Conservation (phyloP, 2,888 invertebrate species). For the Dromius quadrimaculatus region DNA sequence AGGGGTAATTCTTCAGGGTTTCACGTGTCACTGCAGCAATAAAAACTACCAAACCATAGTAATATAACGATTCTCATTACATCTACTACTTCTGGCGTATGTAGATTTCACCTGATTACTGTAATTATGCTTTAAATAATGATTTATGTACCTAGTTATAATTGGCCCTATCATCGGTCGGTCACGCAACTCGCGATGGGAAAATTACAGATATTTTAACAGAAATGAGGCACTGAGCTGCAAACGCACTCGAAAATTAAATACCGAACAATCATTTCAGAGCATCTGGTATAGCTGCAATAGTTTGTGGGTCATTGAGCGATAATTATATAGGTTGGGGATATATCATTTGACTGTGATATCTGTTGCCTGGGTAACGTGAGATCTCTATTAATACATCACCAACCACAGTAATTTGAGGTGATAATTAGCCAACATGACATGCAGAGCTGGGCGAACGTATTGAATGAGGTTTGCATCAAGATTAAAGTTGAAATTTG, state of each 20-base stretch:
- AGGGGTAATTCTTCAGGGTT: no score
- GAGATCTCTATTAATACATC: no score
- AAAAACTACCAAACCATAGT: slow-evolving; percentile 17
- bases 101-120: slow-evolving; percentile 46
- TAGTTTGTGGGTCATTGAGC: slow-evolving; percentile 21
- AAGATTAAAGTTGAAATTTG: no score
- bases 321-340: slow-evolving; percentile 16
- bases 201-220: slow-evolving; percentile 38
- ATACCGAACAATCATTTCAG: no score
- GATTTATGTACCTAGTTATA: slow-evolving; percentile 49
- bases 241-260: slow-evolving; percentile 1
- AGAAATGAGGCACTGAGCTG: neutral
- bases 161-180: slow-evolving; percentile 42
- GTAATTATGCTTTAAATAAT: slow-evolving; percentile 50
- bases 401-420: no score
- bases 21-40: slow-evolving; percentile 33
- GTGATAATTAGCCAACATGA: no score
- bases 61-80: slow-evolving; percentile 44
- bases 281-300: neutral
- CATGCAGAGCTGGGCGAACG: no score
- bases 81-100: slow-evolving; percentile 42
- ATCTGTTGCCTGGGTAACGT: slow-evolving; percentile 8
- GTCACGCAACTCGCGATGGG: slow-evolving; percentile 43
- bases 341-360: neutral
- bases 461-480: no score